Evolutionary conservation across 1,140 invertebrate genomes (phyloP).

Genomic region (roundworm (Caenorhabditis elegans)): WBcel235 BX284606.5:9988001-9988500

Average conservation of each 20-base stretch:
- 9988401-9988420: not conserved
- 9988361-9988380: not conserved
- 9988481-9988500: not conserved
- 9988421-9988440: not conserved
- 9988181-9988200: not conserved
- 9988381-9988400: not conserved
- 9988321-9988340: not conserved
- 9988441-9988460: not conserved
- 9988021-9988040: no score
- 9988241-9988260: not conserved
- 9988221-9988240: not conserved
- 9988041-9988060: no score
- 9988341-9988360: not conserved
- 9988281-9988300: not conserved
- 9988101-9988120: not conserved
- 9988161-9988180: not conserved
- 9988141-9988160: not conserved
- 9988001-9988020: no score
- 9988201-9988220: slow-evolving; percentile 7
- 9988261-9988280: slow-evolving; percentile 7
- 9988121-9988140: not conserved
- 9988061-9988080: no score
- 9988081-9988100: not conserved
- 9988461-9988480: not conserved
- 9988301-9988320: not conserved